Conservation (phyloP, 2,888 invertebrate genomes). For the Cinara cedri region DNA sequence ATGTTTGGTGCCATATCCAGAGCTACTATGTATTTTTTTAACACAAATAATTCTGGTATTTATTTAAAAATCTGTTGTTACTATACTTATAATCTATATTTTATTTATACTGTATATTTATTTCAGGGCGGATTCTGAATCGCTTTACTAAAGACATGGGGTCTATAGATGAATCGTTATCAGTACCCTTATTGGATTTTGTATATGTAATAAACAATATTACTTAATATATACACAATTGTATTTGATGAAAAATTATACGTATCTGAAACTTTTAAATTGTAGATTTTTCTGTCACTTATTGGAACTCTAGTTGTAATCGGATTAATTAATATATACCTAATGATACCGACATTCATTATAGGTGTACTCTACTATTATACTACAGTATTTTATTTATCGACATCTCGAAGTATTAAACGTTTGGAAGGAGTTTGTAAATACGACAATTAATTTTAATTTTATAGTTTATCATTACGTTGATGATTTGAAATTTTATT, state of each 20-base stretch:
- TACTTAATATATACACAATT: too few species aligned
- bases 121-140: constrained; percentile 56
- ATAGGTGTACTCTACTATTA: constrained; percentile 70
- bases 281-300: neutral
- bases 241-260: too few species aligned
- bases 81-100: constrained; percentile 63
- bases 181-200: constrained; percentile 13
- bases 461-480: too few species aligned
- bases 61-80: too few species aligned
- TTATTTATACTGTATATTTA: neutral
- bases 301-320: constrained; percentile 62
- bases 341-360: constrained; percentile 66
- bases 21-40: constrained; percentile 86
- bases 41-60: constrained; percentile 80
- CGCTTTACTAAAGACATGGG: constrained; percentile 58
- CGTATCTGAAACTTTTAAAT: too few species aligned
- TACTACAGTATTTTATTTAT: constrained; percentile 71
- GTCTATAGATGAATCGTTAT: constrained; percentile 41
- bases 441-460: constrained; percentile 60
- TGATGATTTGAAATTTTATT: neutral
- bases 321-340: constrained; percentile 65
- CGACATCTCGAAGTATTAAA: constrained; percentile 75
- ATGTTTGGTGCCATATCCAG: constrained; percentile 83
- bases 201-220: constrained; percentile 22
- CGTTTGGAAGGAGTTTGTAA: constrained; percentile 72